These are phyloP conservation scores for Galemys pyrenaicus DNA, from an alignment of 2,113 vertebrate genomes.

Conservation along the genomic window DNA sequence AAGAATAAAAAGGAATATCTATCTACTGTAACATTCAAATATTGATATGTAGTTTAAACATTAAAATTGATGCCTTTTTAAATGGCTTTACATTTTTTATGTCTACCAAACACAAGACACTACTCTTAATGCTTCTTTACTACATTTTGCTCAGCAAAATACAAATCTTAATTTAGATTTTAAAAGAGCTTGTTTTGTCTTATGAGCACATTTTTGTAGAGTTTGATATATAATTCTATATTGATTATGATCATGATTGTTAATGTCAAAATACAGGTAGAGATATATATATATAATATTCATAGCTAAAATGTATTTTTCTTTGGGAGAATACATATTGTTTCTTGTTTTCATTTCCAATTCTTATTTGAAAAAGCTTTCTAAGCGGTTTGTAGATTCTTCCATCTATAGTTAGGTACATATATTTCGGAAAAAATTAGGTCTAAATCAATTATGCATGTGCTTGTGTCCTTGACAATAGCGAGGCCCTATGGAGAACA, in stretches of 20 bases:
- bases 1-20: neutral
- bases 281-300: neutral
- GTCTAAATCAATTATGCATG: neutral
- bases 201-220: neutral
- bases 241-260: neutral
- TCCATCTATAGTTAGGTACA: neutral
- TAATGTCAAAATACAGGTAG: neutral
- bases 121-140: neutral
- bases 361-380: neutral
- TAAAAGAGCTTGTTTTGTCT: neutral
- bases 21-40: neutral
- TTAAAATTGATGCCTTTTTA: neutral
- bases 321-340: neutral
- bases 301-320: neutral
- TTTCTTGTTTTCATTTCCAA: neutral
- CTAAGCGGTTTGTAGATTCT: neutral
- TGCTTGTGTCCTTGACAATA: neutral
- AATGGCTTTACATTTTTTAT: neutral
- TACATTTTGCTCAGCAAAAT: neutral
- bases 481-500: neutral
- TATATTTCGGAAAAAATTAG: neutral
- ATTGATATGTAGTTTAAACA: neutral
- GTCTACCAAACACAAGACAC: neutral
- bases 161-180: neutral
- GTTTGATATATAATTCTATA: neutral